Evolutionary conservation across 2,888 invertebrate genomes (phyloP), one percentile per base, ranked within the genome.

Genomic region (Apocheima hispidaria): DNA sequence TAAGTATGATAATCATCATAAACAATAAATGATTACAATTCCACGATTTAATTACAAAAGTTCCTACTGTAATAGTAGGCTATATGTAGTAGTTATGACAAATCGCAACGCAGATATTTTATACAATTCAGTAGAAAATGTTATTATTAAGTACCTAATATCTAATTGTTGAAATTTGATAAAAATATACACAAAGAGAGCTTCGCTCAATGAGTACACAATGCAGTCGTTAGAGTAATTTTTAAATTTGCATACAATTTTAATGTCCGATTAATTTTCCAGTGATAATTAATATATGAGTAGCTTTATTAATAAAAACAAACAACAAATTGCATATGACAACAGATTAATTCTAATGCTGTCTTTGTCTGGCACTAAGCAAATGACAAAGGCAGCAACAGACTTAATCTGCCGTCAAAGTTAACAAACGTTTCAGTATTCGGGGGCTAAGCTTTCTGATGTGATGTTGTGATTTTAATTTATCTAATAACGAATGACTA

Each of bases 21-120:
- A 89, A 86, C 83, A 83, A 86, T 86, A 79, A 66, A 69, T 82
- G 82, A 80, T 84, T 90, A 90, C 86, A 90, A 89, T 90, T 89
- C 88, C 88, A 86, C 65, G 58, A 55, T 61, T 55, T 43, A 60
- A 55, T 52, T 60, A 57, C 41, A 60, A 66, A 69, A 54, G 21
- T 18, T 14, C 60, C 53, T 50, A 58, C 50, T 50, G 26, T 60
- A 49, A 56, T 30, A 63, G 71, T 69, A 73, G 69, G 67, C 63
- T 49, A 66, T 67, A 60, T 65, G 59, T 43, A 33, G 52, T 52
- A 60, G 28, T 52, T 77, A 71, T 68, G 68, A 68, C 70, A 52
- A 70, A 66, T 71, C n/a, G 56, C 51, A 62, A 62, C 55, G 38
- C 50, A 55, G 55, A 54, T 58, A 35, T 30, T 57, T 59, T 46